A percentile compares a stretch with the other conserved stretches of the same genome.
These are phyloP conservation scores for Rhingia campestris DNA, from an alignment of 2,888 invertebrate genomes.

Conservation along the genomic window DNA sequence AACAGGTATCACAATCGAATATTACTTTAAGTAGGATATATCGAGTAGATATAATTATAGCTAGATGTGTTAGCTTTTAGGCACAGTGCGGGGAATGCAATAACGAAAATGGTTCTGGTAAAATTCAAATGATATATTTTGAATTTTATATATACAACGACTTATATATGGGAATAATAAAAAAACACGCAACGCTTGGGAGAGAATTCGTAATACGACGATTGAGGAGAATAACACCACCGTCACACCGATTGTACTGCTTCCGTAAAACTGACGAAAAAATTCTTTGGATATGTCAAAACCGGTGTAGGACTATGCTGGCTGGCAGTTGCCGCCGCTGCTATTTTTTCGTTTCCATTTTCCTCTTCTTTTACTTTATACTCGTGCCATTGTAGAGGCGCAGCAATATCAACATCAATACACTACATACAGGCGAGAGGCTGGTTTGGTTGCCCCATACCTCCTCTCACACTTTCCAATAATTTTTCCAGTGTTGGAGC, in stretches of 20 bases:
- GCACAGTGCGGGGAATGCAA: constrained; percentile 62
- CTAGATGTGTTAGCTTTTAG: constrained; percentile 46
- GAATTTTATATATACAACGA: constrained; percentile 3
- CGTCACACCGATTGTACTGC: constrained; percentile 75
- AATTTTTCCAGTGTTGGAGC: constrained; percentile 62
- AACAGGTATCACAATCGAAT: constrained; percentile 60
- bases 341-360: constrained; percentile 40
- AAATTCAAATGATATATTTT: constrained; percentile 1
- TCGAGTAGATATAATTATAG: background rate
- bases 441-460: constrained; percentile 49
- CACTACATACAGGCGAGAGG: constrained; percentile 47
- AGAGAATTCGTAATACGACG: constrained; percentile 60
- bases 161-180: background rate
- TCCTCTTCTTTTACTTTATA: constrained; percentile 61
- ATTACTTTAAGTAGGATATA: constrained; percentile 22
- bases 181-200: constrained; percentile 75
- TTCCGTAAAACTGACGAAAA: constrained; percentile 78
- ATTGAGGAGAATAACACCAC: constrained; percentile 74
- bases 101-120: background rate
- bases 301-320: constrained; percentile 74
- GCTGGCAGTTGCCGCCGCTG: constrained; percentile 64
- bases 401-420: constrained; percentile 59
- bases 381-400: constrained; percentile 69
- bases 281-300: constrained; percentile 72
- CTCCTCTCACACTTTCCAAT: constrained; percentile 29